phyloP scores from a whole-genome alignment of 2,113 vertebrate species.

The Ornithorhynchus anatinus region DNA sequence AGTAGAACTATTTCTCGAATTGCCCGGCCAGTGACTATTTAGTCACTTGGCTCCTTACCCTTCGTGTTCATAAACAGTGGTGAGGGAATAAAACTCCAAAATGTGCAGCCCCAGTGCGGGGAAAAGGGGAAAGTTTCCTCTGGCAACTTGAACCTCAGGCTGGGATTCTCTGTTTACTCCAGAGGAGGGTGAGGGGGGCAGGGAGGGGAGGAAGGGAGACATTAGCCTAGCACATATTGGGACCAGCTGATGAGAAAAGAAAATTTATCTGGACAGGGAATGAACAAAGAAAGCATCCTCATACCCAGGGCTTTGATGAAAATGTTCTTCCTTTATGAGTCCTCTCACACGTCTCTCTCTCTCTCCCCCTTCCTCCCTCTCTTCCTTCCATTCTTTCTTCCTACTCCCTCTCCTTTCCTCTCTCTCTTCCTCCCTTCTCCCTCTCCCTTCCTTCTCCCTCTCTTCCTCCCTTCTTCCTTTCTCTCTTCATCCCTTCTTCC shows the following conservation, averaged over 20 bases:
- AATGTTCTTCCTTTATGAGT: no score
- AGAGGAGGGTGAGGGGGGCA: no score
- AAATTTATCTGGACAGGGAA: slow-evolving; percentile 25
- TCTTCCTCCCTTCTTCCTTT: neutral
- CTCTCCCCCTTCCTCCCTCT: no score
- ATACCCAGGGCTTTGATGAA: slow-evolving; percentile 20
- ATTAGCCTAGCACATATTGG: neutral
- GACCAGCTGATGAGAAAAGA: neutral
- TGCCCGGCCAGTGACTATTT: neutral
- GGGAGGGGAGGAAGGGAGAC: no score
- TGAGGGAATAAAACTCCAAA: slow-evolving; percentile 18
- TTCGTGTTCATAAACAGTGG: slow-evolving; percentile 4
- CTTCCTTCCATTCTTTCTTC: no score
- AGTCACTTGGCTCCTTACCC: slow-evolving; percentile 39
- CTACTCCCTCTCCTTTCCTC: no score
- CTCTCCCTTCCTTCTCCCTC: no score
- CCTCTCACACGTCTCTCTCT: no score
- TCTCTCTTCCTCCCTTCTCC: no score
- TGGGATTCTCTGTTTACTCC: slow-evolving; percentile 14
- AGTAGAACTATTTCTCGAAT: neutral
- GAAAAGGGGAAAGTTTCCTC: slow-evolving; percentile 29
- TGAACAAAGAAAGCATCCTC: slow-evolving; percentile 12
- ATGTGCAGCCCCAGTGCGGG: neutral
- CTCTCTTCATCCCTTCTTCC: no score
- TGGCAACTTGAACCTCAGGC: neutral